A percentile compares a stretch with the other conserved stretches of the same genome.
Evolutionary conservation across 2,797 vertebrate species (phyloP).

Genomic region (Enteromius argenteus): DNA sequence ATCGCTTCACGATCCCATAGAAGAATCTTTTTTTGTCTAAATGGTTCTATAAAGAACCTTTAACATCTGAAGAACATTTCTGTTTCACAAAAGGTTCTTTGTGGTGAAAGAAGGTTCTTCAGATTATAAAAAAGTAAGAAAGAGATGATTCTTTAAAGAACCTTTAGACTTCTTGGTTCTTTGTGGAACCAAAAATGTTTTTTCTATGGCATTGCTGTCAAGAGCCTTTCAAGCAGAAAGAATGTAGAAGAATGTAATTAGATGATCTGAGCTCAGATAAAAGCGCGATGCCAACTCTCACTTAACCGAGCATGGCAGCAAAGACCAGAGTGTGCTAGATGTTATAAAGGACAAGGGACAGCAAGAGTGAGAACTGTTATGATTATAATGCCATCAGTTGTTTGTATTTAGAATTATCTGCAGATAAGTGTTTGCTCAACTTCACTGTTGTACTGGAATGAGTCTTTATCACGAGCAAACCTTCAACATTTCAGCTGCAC

Average conservation of each 20-base stretch:
- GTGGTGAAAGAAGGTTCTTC: background rate
- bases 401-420: background rate
- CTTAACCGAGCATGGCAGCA: background rate
- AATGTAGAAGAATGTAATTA: background rate
- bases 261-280: constrained; percentile 1
- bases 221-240: background rate
- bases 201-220: background rate
- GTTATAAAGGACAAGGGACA: background rate
- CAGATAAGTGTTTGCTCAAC: constrained; percentile 2
- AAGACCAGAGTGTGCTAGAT: background rate
- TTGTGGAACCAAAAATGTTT: background rate
- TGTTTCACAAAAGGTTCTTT: background rate
- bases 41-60: background rate
- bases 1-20: background rate
- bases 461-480: background rate
- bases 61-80: background rate
- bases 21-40: background rate
- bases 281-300: background rate
- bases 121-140: too few species aligned
- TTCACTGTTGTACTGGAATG: background rate
- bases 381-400: constrained; percentile 52
- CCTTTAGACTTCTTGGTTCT: background rate
- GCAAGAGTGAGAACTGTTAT: background rate
- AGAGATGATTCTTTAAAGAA: background rate
- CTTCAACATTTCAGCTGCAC: background rate